Conservation (phyloP, 2,888 invertebrate genomes). For the Troides oblongomaculatus region DNA sequence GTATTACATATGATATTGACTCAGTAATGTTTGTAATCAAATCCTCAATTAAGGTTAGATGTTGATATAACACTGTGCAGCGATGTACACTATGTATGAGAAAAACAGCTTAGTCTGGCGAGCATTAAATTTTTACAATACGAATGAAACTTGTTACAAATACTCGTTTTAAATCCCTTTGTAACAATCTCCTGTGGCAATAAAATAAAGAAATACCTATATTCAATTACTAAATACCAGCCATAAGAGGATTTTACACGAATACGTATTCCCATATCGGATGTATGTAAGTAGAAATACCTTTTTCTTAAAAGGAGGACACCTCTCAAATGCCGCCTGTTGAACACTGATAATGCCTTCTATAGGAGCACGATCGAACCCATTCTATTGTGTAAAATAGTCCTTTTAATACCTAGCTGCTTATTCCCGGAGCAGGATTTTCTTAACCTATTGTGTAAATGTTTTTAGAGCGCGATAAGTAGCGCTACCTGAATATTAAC, state of each 20-base stretch:
- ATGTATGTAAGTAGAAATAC: constrained; percentile 28
- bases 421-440: constrained; percentile 27
- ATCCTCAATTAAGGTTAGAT: no score
- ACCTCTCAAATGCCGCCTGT: constrained; percentile 31
- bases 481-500: constrained; percentile 29
- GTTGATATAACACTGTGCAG: no score
- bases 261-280: constrained; percentile 30
- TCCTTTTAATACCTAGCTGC: constrained; percentile 30
- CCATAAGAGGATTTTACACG: constrained; percentile 26
- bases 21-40: no score
- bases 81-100: no score
- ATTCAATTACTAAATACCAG: constrained; percentile 15
- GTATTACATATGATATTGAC: no score
- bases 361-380: constrained; percentile 30
- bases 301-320: constrained; percentile 30
- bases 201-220: constrained; percentile 3
- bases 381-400: constrained; percentile 32
- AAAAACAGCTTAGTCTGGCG: no score
- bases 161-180: no score
- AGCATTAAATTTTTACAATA: no score
- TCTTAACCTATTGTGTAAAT: constrained; percentile 31
- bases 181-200: neutral
- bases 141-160: no score
- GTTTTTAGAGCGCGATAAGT: constrained; percentile 30
- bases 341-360: constrained; percentile 32